Evolutionary conservation across 1,140 invertebrate genomes (phyloP), one percentile per base, ranked within the genome.

Genomic region (Drosophila kohkoa): DNA sequence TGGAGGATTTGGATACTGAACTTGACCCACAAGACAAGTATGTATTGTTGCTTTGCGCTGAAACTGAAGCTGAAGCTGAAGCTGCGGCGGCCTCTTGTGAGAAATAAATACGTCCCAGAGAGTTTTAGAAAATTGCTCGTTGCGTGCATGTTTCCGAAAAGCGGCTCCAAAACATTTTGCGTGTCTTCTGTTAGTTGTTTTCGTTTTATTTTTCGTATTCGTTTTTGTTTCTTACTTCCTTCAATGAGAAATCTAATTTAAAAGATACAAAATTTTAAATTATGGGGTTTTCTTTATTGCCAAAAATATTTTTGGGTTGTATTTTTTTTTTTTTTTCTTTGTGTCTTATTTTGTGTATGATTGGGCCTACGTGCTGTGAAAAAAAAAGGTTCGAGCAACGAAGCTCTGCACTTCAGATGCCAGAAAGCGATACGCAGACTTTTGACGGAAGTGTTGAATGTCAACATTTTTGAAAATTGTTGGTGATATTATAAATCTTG

Each of bases 231-330:
- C 16, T 48, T 46, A 68, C 48, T 88, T 81, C 77, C 75, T 77
- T 67, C 77, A 78, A 77, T 87, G 79, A 73, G 82, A 82, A 88
- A 88, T 89, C 85, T 89, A 88, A 88, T 88, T 88, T 88, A 89
- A 88, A 89, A 88, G 85, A 85, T 85, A 88, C 83, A 69, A 88
- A 77, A 89, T 90, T 89, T 85, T 81, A 89, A 89, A 89, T 89
- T 89, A 89, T 89, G 85, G 85, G 86, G 86, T 89, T 89, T 89
- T 81, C 85, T 89, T 83, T 81, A 74, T 81, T 88, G 83, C 83
- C 83, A 87, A 87, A 87, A 87, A 87, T 88, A 63, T 69, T 54
- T 60, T 58, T 41, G 13, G 41, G 41, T 60, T 25, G 20, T 49
- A 52, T 65, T 57, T 71, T 64, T 64, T 49, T 55, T n/a, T 64